Evolutionary conservation across 2,113 vertebrate species (phyloP), one percentile per base, ranked within the genome.

Genomic region (Dicrurus megarhynchus): DNA sequence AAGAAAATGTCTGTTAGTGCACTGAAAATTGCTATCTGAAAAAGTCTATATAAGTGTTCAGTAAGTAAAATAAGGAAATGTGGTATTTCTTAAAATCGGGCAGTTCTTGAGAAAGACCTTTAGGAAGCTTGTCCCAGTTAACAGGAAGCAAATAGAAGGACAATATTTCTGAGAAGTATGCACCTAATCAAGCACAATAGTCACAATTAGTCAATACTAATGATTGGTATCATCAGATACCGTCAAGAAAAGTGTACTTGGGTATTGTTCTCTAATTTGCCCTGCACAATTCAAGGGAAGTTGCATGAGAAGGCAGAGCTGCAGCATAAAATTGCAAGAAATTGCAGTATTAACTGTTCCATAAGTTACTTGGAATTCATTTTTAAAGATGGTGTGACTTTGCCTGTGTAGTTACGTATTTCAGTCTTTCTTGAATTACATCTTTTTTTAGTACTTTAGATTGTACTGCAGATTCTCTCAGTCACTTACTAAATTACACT

Each of bases 401-500:
- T 84, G 20, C 44, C 35, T 65, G 7, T 28, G 16, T 42, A 59
- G 24, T 61, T 52, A 46, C 0, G 11, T 52, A 53, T 82, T 93
- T 61, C 55, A 65, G 33, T 61, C n/a, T 57, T 56, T 59, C 63
- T 78, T 47, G 16, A 85, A 79, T 44, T 8, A 61, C 2, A 8
- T 53, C 5, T 59, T 65, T 76, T 81, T 73, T 46, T n/a, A 57
- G 32, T 70, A 26, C 30, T 59, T 86, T 6, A 59, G 16, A 16
- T 84, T 88, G 33, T 78, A n/a, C 42, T 94, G 35, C n/a, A 91
- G 67, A 90, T 78, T 96, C 49, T 95, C 39, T 95, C 49, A 83
- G 70, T 77, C 50, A 79, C 35, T 84, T 96, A 80, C 84, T 94
- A 97, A 95, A 96, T 97, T 91, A 73, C 64, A 81, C 13, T 84